Evolutionary conservation across 1,140 invertebrate genomes (phyloP).

Genomic region (Apis laboriosa): DNA sequence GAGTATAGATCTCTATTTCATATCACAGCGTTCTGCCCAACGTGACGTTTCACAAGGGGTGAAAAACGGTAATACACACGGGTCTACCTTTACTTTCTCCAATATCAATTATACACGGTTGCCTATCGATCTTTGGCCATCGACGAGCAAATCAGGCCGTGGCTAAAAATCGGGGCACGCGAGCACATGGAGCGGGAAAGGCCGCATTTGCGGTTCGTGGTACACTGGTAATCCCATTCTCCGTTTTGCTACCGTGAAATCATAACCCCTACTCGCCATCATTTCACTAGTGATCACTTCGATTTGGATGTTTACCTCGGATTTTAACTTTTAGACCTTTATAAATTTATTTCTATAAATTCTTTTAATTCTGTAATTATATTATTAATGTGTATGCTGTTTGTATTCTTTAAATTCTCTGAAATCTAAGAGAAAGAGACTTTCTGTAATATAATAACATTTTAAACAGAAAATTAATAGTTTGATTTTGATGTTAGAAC

Average conservation of each 20-base stretch:
- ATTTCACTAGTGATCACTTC: not conserved
- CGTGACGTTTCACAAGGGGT: not conserved
- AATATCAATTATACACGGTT: slow-evolving; percentile 15
- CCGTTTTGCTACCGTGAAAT: slow-evolving; percentile 35
- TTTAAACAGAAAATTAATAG: no score
- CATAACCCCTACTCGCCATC: not conserved
- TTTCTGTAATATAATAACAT: no score
- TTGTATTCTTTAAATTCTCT: no score
- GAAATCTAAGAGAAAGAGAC: no score
- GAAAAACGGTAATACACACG: not conserved
- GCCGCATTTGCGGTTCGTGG: slow-evolving; percentile 26
- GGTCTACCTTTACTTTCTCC: not conserved
- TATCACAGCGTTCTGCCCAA: not conserved
- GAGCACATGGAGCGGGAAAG: not conserved
- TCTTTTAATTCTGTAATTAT: no score
- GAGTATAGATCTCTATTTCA: not conserved
- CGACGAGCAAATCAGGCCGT: not conserved
- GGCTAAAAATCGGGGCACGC: slow-evolving; percentile 12
- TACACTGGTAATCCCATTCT: slow-evolving; percentile 33
- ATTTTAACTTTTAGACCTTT: no score
- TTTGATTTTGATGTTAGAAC: no score
- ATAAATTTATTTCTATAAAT: no score
- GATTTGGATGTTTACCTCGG: not conserved
- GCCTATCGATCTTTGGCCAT: slow-evolving; percentile 11
- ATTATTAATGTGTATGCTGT: no score